These are phyloP conservation scores for Greenwoodochromis staneri DNA, from an alignment of 2,113 vertebrate genomes.

Conservation along the genomic window DNA sequence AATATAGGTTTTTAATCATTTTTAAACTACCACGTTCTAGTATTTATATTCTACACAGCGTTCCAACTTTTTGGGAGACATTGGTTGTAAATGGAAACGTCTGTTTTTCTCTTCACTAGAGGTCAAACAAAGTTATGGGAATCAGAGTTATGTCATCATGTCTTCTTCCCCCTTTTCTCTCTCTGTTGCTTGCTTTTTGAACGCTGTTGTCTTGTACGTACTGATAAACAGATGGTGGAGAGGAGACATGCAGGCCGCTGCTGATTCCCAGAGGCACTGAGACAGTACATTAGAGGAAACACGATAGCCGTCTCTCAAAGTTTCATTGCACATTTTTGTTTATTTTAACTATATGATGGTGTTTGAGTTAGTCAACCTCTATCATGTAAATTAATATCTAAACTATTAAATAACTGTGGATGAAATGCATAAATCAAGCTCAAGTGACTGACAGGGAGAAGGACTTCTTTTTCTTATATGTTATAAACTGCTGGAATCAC, in stretches of 20 bases:
- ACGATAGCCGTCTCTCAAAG: neutral
- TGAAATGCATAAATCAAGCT: neutral
- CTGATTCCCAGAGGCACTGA: neutral
- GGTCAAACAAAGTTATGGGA: neutral
- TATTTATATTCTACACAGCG: neutral
- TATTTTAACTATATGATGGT: neutral
- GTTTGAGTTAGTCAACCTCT: neutral
- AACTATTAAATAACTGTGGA: neutral
- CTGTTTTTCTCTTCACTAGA: neutral
- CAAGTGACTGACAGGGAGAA: neutral
- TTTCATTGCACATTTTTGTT: neutral
- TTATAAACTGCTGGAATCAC: neutral
- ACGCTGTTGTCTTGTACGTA: neutral
- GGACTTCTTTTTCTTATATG: neutral
- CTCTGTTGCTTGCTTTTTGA: neutral
- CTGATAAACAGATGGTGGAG: neutral
- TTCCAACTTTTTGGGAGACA: neutral
- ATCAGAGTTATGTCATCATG: neutral
- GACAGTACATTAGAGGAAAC: neutral
- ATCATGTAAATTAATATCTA: neutral
- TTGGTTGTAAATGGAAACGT: neutral
- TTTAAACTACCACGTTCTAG: neutral
- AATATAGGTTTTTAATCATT: neutral
- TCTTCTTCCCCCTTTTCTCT: neutral
- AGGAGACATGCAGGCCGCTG: neutral